Percentiles rank a stretch among this genome's conserved stretches.
These are phyloP conservation scores for Halictus ligatus DNA, from an alignment of 2,888 invertebrate genomes.

Conservation along the genomic window DNA sequence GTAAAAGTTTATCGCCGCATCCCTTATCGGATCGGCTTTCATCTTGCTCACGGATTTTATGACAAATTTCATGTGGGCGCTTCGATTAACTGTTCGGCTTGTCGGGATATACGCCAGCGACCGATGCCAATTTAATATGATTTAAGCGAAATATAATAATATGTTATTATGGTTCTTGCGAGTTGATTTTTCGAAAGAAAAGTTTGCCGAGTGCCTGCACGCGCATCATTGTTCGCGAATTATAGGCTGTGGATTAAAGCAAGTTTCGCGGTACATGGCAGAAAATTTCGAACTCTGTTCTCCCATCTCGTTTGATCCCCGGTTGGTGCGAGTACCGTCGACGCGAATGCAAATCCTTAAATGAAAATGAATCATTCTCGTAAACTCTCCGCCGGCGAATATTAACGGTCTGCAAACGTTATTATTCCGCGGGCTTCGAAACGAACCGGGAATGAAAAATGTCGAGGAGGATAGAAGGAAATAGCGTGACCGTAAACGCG, in stretches of 20 bases:
- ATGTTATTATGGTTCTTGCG: no score
- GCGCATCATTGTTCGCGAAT: slow-evolving; percentile 16
- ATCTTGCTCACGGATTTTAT: not conserved
- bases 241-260: slow-evolving; percentile 32
- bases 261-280: not conserved
- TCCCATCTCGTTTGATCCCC: slow-evolving; percentile 32
- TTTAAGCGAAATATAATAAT: no score
- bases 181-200: no score
- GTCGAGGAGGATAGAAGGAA: not conserved
- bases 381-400: slow-evolving; percentile 31
- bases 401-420: slow-evolving; percentile 30
- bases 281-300: not conserved
- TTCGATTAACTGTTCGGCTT: not conserved
- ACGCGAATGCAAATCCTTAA: slow-evolving; percentile 31
- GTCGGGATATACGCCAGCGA: no score
- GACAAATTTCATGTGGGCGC: not conserved
- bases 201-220: no score
- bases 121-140: no score
- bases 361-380: slow-evolving; percentile 62
- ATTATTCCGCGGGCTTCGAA: slow-evolving; percentile 16
- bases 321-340: slow-evolving; percentile 38
- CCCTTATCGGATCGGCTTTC: not conserved
- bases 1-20: not conserved
- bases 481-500: no score
- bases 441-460: slow-evolving; percentile 29